A percentile compares a stretch with the other conserved stretches of the same genome.
Conservation (phyloP, 2,797 vertebrate genomes). For the Eleutherodactylus coqui region DNA sequence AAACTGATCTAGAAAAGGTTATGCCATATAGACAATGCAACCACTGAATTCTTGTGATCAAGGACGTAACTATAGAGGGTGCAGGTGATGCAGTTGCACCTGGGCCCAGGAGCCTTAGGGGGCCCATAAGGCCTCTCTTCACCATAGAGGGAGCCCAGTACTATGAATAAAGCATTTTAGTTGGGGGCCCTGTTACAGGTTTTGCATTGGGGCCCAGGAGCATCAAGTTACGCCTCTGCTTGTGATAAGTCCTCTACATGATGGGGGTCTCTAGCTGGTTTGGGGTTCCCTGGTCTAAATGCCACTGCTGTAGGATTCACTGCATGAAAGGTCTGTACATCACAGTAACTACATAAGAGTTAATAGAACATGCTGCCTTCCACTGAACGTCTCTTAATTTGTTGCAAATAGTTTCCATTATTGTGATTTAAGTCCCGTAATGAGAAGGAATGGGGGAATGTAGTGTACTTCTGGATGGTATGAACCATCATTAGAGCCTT, state of each 20-base stretch:
- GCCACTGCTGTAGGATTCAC: not conserved
- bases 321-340: not conserved
- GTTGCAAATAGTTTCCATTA: constrained; percentile 1
- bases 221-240: too few relatives aligned
- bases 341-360: not conserved
- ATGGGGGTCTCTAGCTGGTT: not conserved
- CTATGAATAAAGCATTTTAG: too few relatives aligned
- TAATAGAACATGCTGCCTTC: not conserved
- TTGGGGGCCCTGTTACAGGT: too few relatives aligned
- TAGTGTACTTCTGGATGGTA: constrained; percentile 4
- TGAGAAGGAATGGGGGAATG: not conserved
- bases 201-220: too few relatives aligned
- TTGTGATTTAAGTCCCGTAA: constrained; percentile 13
- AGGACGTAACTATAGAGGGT: too few relatives aligned
- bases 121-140: too few relatives aligned
- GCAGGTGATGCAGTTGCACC: too few relatives aligned
- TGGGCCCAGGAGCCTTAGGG: too few relatives aligned
- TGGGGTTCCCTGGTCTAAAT: not conserved
- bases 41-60: too few relatives aligned
- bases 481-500: constrained; percentile 2
- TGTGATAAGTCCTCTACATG: not conserved
- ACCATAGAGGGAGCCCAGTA: too few relatives aligned
- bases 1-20: too few relatives aligned
- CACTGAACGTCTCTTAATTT: constrained; percentile 26
- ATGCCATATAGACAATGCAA: too few relatives aligned